Evolutionary conservation across 2,113 vertebrate species (phyloP).

Genomic region (Chaetodon auriga): DNA sequence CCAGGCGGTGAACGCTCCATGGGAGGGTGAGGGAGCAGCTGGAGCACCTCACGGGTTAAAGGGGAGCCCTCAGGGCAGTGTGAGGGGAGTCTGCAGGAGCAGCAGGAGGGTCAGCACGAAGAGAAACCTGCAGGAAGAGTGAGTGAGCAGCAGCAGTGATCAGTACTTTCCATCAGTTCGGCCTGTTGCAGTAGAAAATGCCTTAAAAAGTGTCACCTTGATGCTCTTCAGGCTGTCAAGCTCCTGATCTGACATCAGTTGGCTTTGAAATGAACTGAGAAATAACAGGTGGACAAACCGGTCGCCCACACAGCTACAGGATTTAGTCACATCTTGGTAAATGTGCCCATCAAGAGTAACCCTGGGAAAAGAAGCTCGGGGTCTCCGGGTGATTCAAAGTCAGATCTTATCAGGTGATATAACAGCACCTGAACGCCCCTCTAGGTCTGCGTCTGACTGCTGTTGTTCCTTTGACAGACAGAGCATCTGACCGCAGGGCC

Average conservation of each 20-base stretch:
- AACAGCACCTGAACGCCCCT: background rate
- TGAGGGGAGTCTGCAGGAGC: background rate
- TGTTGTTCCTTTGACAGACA: background rate
- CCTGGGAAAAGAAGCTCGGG: background rate
- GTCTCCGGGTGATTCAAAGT: background rate
- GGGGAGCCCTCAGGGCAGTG: background rate
- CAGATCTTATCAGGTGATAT: background rate
- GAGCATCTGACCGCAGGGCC: too few species aligned
- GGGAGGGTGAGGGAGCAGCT: background rate
- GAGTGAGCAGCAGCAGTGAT: background rate
- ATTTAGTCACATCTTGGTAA: background rate
- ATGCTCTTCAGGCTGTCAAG: background rate
- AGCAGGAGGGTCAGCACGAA: background rate
- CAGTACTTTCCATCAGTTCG: background rate
- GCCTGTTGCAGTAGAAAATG: too few species aligned
- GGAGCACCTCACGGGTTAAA: background rate
- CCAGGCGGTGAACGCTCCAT: background rate
- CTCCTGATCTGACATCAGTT: background rate
- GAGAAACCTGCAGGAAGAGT: background rate
- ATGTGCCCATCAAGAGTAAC: background rate
- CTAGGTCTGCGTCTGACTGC: background rate
- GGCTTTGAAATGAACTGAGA: background rate
- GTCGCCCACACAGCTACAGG: slow-evolving; percentile 1
- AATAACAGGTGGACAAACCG: background rate
- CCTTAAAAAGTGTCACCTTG: background rate